phyloP scores from a whole-genome alignment of 1,140 invertebrate species.

The Pogonognathellus flavescens region DNA sequence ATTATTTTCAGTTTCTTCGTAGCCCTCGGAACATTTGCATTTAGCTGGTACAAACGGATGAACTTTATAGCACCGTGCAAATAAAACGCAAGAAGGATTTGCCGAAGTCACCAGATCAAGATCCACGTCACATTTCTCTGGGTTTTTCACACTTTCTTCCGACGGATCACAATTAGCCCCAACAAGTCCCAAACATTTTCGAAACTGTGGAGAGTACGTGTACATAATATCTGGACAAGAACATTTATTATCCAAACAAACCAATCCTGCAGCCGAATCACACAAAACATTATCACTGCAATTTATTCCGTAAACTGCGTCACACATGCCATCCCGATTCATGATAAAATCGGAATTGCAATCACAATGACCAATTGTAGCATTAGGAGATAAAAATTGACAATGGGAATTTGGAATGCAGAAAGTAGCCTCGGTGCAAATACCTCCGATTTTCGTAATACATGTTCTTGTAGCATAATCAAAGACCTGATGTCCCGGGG shows the following conservation, averaged over 20 bases:
- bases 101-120: too few species aligned
- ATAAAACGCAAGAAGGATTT: too few species aligned
- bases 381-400: neutral
- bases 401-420: neutral
- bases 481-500: neutral
- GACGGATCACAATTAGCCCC: neutral
- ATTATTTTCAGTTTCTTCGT: too few species aligned
- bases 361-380: neutral
- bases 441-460: neutral
- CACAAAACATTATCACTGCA: neutral
- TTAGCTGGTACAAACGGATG: too few species aligned
- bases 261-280: neutral
- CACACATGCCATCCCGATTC: neutral
- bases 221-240: slow-evolving; percentile 9
- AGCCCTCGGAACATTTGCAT: too few species aligned
- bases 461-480: neutral
- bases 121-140: too few species aligned
- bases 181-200: slow-evolving; percentile 7
- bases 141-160: neutral
- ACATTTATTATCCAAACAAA: slow-evolving; percentile 5
- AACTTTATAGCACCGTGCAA: too few species aligned
- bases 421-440: neutral
- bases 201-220: neutral
- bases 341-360: slow-evolving; percentile 1
- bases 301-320: neutral